These are phyloP conservation scores for Calliphora vicina DNA, from an alignment of 1,140 invertebrate genomes.

Conservation along the genomic window DNA sequence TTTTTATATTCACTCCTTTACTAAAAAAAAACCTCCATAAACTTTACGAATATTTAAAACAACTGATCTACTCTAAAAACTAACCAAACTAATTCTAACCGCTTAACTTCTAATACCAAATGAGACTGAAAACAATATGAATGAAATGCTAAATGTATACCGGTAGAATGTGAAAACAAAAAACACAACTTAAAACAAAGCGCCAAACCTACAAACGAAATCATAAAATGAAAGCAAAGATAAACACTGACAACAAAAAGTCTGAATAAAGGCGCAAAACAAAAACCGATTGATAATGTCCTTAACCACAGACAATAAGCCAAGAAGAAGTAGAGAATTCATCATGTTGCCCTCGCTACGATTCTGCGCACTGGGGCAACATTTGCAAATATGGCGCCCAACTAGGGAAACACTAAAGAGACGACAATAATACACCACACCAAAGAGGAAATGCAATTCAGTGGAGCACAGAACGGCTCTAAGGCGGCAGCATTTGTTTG, in stretches of 20 bases:
- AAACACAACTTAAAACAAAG: not conserved
- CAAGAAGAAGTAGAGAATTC: not conserved
- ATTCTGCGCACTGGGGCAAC: not conserved
- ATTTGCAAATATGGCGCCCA: constrained; percentile 37
- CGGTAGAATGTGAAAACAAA: not conserved
- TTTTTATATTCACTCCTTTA: no score
- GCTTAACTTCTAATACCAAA: not conserved
- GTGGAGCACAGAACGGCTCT: not conserved
- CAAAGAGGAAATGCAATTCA: not conserved
- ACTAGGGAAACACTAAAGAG: not conserved
- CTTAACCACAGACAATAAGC: constrained; percentile 38
- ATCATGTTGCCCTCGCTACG: no score
- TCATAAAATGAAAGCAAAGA: not conserved
- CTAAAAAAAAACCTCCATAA: no score
- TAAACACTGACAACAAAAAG: not conserved
- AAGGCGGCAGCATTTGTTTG: not conserved
- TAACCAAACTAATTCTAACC: not conserved
- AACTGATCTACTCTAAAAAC: no score
- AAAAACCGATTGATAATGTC: constrained; percentile 37
- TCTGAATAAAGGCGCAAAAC: not conserved
- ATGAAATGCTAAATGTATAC: not conserved
- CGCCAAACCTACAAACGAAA: not conserved
- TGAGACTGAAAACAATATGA: not conserved
- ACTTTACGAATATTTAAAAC: no score
- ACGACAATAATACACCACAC: constrained; percentile 38